Evolutionary conservation across 2,113 vertebrate genomes (phyloP).

Genomic region (Piliocolobus tephrosceles): DNA sequence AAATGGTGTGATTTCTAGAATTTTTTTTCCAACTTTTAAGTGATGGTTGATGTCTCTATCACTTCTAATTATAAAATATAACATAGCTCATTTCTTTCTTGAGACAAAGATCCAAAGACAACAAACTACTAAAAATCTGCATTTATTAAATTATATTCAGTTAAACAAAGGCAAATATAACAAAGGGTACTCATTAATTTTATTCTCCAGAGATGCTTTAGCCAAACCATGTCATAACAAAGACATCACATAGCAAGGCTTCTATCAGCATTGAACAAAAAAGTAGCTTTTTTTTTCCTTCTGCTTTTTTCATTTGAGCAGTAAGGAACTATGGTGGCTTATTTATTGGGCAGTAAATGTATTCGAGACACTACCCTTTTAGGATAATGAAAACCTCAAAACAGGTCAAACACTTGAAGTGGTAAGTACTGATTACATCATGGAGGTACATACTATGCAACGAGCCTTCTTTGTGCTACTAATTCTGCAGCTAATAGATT

Average conservation of each 20-base stretch:
- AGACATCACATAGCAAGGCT: slow-evolving; percentile 52
- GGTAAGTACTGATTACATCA: slow-evolving; percentile 51
- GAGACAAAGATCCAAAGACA: slow-evolving; percentile 46
- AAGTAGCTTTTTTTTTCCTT: not conserved
- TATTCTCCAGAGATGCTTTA: slow-evolving; percentile 53
- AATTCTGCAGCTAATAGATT: slow-evolving; percentile 63
- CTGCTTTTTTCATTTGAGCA: slow-evolving; percentile 58
- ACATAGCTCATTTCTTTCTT: slow-evolving; percentile 30
- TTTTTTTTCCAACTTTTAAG: slow-evolving; percentile 14
- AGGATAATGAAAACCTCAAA: slow-evolving; percentile 70
- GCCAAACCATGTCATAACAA: slow-evolving; percentile 59
- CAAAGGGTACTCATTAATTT: slow-evolving; percentile 50
- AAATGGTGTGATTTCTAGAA: slow-evolving; percentile 32
- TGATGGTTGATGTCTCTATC: not conserved
- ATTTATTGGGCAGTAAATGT: slow-evolving; percentile 59
- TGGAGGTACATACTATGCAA: slow-evolving; percentile 26
- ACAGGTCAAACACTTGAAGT: slow-evolving; percentile 65
- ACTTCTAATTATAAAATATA: slow-evolving; percentile 48
- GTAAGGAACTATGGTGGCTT: slow-evolving; percentile 36
- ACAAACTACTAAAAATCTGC: slow-evolving; percentile 27
- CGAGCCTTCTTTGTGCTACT: slow-evolving; percentile 47
- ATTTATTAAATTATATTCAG: slow-evolving; percentile 47
- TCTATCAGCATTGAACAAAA: slow-evolving; percentile 45
- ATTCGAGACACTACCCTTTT: slow-evolving; percentile 64
- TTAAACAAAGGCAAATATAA: slow-evolving; percentile 42